A percentile compares a stretch with the other conserved stretches of the same genome.
Evolutionary conservation across 2,113 vertebrate species (phyloP).

Genomic region (Leiothrix lutea): DNA sequence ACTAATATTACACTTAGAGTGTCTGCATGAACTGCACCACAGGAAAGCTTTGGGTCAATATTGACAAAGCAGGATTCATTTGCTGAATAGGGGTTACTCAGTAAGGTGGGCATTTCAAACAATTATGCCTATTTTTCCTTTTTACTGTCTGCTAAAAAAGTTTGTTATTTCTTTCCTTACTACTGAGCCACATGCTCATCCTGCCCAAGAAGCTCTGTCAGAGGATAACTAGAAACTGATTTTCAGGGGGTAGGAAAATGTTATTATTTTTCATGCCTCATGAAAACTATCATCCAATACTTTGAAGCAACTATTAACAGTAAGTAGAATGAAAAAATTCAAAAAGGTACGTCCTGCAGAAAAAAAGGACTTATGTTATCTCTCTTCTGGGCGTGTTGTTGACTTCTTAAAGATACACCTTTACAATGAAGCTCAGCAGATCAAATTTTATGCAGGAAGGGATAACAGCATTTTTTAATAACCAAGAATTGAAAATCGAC

Average conservation of each 20-base stretch:
- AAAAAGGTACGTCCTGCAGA: neutral
- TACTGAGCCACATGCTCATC: neutral
- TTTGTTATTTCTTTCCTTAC: neutral
- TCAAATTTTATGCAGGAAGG: neutral
- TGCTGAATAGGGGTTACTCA: neutral
- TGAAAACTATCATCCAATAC: neutral
- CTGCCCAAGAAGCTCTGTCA: neutral
- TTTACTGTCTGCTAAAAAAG: neutral
- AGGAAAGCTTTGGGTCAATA: neutral
- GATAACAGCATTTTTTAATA: neutral
- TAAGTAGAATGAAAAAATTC: neutral
- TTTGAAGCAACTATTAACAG: neutral
- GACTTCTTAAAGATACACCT: neutral
- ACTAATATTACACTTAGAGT: neutral
- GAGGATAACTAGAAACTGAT: neutral
- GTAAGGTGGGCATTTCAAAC: neutral
- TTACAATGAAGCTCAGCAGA: neutral
- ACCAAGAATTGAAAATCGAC: conserved; percentile 11
- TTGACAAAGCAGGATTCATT: neutral
- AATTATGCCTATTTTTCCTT: neutral
- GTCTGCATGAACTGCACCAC: neutral
- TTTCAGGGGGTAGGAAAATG: neutral
- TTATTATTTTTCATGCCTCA: neutral
- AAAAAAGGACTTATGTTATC: neutral
- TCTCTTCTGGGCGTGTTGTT: neutral